Base-by-base conservation (phyloP, 2,797 vertebrate species). In the Apodemus agrarius region DNA sequence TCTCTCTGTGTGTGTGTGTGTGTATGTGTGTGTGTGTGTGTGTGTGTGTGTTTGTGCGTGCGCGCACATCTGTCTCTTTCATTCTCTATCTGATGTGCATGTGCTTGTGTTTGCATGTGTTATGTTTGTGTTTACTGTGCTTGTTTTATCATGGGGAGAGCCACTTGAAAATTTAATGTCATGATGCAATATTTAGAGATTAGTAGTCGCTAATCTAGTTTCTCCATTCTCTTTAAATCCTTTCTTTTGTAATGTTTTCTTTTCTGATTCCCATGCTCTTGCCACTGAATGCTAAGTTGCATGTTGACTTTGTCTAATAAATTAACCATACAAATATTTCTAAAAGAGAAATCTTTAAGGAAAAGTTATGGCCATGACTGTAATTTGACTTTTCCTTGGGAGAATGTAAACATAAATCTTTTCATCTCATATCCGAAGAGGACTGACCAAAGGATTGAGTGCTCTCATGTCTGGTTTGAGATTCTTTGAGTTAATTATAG, bases 181-280 rank as follows among this genome's bases (percentile, higher is more conserved):
- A 86, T 87, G 24, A 9, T 91, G 75, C 43, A 90, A 89, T 92
- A 92, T 82, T 69, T 54, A 82, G 37, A 94, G 24, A 82, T 72
- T 24, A 46, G 0, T 29, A 24, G 14, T 49, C 65, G 12, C 6
- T 75, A 40, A 34, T 80, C 26, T 13, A 65, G 57, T 89, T 84
- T 29, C 52, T 89, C 49, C 19, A n/a, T 83, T 19, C 69, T 59
- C 54, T 72, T 7, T 52, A 84, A 79, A 7, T 3, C 3, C 4
- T 31, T 92, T 63, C 49, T 69, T 59, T 37, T 26, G 7, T 49
- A 21, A n/a, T 1, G 34, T 95, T 86, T 59, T 3, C 52, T 95
- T 83, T 61, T 63, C 37, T 82, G 75, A 76, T 1, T 86, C n/a
- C 8, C 14, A 3, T 43, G 16, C 43, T 84, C 22, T 93, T 93